Percentiles rank a stretch among this genome's conserved stretches.
Conservation (phyloP, 2,888 invertebrate genomes). For the Stictocephala bisonia region DNA sequence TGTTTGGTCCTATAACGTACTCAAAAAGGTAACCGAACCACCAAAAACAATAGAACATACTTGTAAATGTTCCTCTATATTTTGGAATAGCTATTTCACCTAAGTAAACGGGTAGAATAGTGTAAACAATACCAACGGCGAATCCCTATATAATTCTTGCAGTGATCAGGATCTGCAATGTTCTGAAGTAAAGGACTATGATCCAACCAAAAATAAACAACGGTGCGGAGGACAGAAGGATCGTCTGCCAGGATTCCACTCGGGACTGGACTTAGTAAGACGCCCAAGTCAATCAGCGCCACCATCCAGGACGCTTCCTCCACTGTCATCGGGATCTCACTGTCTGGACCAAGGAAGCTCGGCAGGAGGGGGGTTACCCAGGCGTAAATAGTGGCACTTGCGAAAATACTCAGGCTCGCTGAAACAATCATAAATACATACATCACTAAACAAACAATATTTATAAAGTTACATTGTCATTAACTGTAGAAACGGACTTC, state of each 20-base stretch:
- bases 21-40: constrained; percentile 31
- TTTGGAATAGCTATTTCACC: constrained; percentile 26
- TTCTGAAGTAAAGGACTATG: constrained; percentile 3
- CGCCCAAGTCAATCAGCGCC: constrained; percentile 9
- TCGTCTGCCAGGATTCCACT: constrained; percentile 14
- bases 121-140: constrained; percentile 30
- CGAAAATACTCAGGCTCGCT: constrained; percentile 25
- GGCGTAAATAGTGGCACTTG: constrained; percentile 20
- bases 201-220: constrained; percentile 21
- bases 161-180: too few species aligned
- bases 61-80: background rate
- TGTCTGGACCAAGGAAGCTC: background rate
- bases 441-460: too few species aligned
- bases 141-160: constrained; percentile 25
- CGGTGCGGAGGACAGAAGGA: constrained; percentile 29
- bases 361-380: constrained; percentile 22
- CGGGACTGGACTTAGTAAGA: constrained; percentile 16
- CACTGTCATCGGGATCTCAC: constrained; percentile 6
- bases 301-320: background rate
- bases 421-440: too few species aligned
- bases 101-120: constrained; percentile 12
- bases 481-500: too few species aligned
- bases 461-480: too few species aligned
- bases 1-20: constrained; percentile 16
- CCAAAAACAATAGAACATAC: constrained; percentile 24